Evolutionary conservation across 2,888 invertebrate species (phyloP), one percentile per base, ranked within the genome.

Genomic region (Folsomia manolachei): DNA sequence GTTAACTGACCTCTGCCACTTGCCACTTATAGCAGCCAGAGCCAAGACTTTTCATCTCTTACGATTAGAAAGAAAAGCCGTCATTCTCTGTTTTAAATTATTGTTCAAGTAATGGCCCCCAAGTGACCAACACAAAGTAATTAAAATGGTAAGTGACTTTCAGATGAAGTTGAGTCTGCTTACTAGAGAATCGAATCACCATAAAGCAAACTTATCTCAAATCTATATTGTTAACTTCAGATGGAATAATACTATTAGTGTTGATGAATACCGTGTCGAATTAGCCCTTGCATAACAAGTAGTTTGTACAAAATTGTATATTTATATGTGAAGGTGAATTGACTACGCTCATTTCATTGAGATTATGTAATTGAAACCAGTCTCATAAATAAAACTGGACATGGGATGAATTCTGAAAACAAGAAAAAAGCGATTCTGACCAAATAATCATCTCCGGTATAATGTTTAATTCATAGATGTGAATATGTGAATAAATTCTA

Each of bases 391-490:
- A 68, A 68, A 56, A 60, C 27, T 26, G 21, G 26, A 53, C 21
- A 53, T n/a, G 26, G 24, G 56, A 68, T 66, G 53, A 56, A 68
- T 68, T 19, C 51, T 2, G 14, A 27, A 25, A 62, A 27, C n/a
- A 27, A 27, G 27, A 64, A 64, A 64, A 27, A 64, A 64, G 27
- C 23, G 14, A 64, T 66, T 4, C 53, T 23, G 21, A 1, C 39
- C 52, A 63, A 70, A 60, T 52, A 71, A 72, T 71, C 71, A 71
- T 72, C 71, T 75, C 66, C 68, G 67, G 73, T 73, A 75, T 70
- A 71, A 75, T 73, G 75, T 73, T 72, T 75, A 73, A 75, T 75
- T 75, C 73, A 75, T 75, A 67, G 71, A n/a, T n/a, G n/a, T 65
- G 75, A 66, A 27, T 19, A n/a, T n/a, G 56, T 56, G 7, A 14